Evolutionary conservation across 2,113 vertebrate genomes (phyloP), one percentile per base, ranked within the genome.

Genomic region (Chinchilla lanigera): DNA sequence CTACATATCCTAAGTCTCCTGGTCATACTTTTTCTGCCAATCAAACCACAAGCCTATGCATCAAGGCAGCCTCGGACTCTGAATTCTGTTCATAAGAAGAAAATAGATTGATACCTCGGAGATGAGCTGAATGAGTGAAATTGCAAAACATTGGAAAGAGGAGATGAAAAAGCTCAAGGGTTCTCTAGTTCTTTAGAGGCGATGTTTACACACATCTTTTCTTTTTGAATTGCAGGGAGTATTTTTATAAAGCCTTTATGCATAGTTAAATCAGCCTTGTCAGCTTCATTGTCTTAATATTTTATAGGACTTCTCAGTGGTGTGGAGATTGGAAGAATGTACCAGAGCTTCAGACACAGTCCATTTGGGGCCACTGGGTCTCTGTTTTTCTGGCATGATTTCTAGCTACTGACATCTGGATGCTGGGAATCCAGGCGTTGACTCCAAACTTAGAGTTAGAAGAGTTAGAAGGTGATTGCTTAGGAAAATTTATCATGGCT

Each of bases 1-100:
- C 98, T 99, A 97, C 99, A 99, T 97, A 98, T 99, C 97, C 94
- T 99, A 97, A 99, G 99, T 98, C 98, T 99, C 98, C 98, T 99
- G 98, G 98, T 98, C 61, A 98, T 99, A 88, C 96, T 99, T 6
- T 82, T 98, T 86, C 98, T 99, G 95, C 99, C 98, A 2, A n/a
- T 92, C 90, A 98, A 98, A 97, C 96, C 98, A 93, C 97, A 88
- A 71, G 86, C 97, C 61, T 60, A 47, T 95, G 86, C 41, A 22
- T 24, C 89, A 82, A 97, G 86, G 90, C 89, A 56, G 26, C 95
- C 93, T 97, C 97, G 94, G 95, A 97, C 97, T 83, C 54, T 92
- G 84, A 98, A 98, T 96, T 99, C 98, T 87, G 3, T 97, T 86
- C 95, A 98, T 96, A 97, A 78, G 94, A 98, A 95, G 63, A 98